These are phyloP conservation scores for Zaprionus inermis DNA, from an alignment of 1,140 invertebrate species.

Conservation along the genomic window DNA sequence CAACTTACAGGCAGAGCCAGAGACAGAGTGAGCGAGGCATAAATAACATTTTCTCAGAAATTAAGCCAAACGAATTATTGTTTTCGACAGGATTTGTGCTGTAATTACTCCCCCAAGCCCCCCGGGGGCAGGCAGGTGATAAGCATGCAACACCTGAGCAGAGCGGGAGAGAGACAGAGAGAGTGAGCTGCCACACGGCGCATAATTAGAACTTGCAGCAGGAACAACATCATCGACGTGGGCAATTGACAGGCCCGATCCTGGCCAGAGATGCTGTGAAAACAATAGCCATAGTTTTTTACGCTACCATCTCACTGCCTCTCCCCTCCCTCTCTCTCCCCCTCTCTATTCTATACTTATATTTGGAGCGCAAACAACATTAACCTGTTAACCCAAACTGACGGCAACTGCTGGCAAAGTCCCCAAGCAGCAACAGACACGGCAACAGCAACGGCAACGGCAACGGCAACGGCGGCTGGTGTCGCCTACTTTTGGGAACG, in stretches of 20 bases:
- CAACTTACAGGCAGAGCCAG: background rate
- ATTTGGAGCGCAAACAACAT: slow-evolving; percentile 68
- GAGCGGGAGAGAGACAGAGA: too few species aligned
- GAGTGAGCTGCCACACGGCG: too few species aligned
- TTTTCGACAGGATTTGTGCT: slow-evolving; percentile 71
- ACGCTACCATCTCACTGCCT: background rate
- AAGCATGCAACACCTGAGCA: slow-evolving; percentile 66
- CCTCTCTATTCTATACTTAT: background rate
- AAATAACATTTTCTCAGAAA: slow-evolving; percentile 78
- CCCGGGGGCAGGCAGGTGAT: slow-evolving; percentile 54
- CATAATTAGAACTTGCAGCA: slow-evolving; percentile 43
- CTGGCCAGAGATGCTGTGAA: slow-evolving; percentile 36
- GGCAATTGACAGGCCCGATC: slow-evolving; percentile 69
- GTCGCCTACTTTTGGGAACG: slow-evolving; percentile 73
- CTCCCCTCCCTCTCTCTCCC: background rate
- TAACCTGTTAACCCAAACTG: slow-evolving; percentile 83
- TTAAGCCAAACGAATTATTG: slow-evolving; percentile 79
- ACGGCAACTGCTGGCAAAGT: slow-evolving; percentile 49
- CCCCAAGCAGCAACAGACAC: slow-evolving; percentile 52
- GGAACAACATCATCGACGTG: slow-evolving; percentile 66
- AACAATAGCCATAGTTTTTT: slow-evolving; percentile 74
- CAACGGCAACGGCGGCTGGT: slow-evolving; percentile 41
- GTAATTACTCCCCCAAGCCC: slow-evolving; percentile 63
- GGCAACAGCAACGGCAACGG: background rate
- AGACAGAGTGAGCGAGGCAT: slow-evolving; percentile 34